A percentile compares a stretch with the other conserved stretches of the same genome.
Conservation (phyloP, 2,888 invertebrate species). For the Mythimna loreyi region DNA sequence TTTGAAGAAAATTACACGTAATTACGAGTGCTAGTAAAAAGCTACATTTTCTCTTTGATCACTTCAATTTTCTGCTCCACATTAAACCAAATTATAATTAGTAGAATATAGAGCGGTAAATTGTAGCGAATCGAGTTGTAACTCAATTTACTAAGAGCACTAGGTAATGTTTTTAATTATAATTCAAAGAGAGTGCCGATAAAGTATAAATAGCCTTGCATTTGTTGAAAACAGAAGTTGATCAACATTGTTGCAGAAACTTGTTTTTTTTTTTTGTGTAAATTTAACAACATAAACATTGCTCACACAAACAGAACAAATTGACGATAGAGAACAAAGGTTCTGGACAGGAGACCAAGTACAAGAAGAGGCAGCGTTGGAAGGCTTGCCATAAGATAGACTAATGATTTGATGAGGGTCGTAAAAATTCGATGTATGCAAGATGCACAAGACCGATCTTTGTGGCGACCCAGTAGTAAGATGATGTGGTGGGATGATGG, state of each 20-base stretch:
- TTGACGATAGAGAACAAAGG: no score
- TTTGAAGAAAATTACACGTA: no score
- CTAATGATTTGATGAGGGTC: no score
- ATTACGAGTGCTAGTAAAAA: background rate
- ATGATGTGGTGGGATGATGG: no score
- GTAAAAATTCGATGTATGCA: no score
- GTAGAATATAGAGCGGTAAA: slow-evolving; percentile 32
- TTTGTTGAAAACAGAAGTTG: background rate
- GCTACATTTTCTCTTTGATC: background rate
- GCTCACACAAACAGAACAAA: no score
- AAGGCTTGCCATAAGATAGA: no score
- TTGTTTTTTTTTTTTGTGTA: background rate
- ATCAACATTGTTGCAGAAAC: background rate
- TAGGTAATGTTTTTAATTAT: slow-evolving; percentile 2
- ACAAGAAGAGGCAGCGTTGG: no score
- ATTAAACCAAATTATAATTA: slow-evolving; percentile 21
- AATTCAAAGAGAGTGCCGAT: background rate
- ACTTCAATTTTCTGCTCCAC: slow-evolving; percentile 2
- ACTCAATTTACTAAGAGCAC: background rate
- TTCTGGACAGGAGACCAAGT: no score
- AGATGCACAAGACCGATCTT: no score
- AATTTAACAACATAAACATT: no score
- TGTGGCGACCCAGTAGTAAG: no score
- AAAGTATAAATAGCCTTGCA: background rate
- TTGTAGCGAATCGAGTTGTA: slow-evolving; percentile 36